Percentiles rank a stretch among this genome's conserved stretches.
Evolutionary conservation across 2,113 vertebrate genomes (phyloP).

Genomic region (Odocoileus hemionus): DNA sequence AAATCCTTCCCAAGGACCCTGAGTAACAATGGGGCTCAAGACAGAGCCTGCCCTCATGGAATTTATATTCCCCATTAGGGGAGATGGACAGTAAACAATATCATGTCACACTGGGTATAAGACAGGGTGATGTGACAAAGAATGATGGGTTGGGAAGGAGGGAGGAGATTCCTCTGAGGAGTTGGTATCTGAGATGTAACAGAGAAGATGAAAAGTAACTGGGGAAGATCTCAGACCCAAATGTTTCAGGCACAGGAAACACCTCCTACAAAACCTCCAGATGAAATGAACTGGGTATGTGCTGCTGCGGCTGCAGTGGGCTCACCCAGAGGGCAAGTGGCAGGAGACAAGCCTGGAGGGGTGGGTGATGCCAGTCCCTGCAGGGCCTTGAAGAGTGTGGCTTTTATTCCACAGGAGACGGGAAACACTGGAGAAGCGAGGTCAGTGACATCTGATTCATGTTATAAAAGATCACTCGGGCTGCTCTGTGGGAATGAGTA

Average conservation of each 20-base stretch:
- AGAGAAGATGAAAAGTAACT: background rate
- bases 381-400: background rate
- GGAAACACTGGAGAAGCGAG: background rate
- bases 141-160: background rate
- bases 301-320: rapidly evolving
- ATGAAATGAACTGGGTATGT: background rate
- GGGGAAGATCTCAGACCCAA: background rate
- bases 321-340: background rate
- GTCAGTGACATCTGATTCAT: background rate
- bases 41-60: background rate
- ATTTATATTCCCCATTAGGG: background rate
- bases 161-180: background rate
- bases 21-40: background rate
- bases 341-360: background rate
- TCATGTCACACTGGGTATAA: background rate
- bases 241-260: background rate
- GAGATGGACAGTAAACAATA: background rate
- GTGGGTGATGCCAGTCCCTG: background rate
- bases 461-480: background rate
- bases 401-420: background rate
- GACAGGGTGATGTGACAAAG: background rate
- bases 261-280: background rate
- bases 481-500: background rate
- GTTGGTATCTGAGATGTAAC: background rate
- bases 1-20: background rate